Conservation (phyloP, 1,140 invertebrate genomes). For the Luehdorfia chinensis region DNA sequence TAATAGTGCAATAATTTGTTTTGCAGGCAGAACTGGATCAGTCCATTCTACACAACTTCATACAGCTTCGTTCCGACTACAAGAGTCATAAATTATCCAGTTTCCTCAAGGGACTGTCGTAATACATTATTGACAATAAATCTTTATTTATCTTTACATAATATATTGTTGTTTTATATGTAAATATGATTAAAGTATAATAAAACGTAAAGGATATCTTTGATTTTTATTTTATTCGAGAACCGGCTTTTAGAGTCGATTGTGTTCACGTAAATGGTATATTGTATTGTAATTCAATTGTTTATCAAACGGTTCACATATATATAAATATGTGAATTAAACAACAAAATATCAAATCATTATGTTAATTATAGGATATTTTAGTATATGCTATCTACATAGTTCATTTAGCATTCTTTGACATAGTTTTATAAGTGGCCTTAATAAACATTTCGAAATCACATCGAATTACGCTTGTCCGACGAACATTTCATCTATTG, state of each 20-base stretch:
- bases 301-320: too few relatives aligned
- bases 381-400: too few relatives aligned
- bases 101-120: constrained; percentile 79
- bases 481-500: background rate
- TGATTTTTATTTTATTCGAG: constrained; percentile 8
- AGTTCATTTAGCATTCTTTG: too few relatives aligned
- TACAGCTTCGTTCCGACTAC: constrained; percentile 95
- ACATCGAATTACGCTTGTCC: background rate
- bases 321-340: too few relatives aligned
- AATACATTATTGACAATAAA: constrained; percentile 17
- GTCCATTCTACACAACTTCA: constrained; percentile 92
- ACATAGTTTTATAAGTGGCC: too few relatives aligned
- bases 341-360: too few relatives aligned
- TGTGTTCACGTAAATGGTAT: constrained; percentile 1
- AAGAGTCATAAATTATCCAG: constrained; percentile 89
- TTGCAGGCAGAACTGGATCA: constrained; percentile 91
- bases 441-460: background rate
- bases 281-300: constrained; percentile 16
- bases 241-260: background rate
- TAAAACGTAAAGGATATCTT: constrained; percentile 2
- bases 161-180: constrained; percentile 26
- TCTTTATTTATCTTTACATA: constrained; percentile 20
- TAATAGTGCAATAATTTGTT: constrained; percentile 55
- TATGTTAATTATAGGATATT: too few relatives aligned
- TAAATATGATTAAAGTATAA: constrained; percentile 18